Evolutionary conservation across 2,797 vertebrate genomes (phyloP).

Genomic region (Rhabdomys pumilio): DNA sequence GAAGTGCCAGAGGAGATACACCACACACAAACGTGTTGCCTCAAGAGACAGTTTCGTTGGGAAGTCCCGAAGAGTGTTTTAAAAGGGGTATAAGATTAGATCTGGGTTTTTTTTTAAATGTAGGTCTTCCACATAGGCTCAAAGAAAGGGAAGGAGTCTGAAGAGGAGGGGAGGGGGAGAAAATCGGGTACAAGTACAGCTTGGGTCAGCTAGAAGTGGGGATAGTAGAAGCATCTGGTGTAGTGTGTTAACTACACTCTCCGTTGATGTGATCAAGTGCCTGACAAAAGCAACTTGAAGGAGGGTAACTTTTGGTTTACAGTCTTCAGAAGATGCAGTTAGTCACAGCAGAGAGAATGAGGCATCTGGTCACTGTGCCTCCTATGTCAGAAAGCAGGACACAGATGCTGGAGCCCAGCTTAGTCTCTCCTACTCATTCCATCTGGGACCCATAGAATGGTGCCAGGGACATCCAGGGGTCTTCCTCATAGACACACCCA

Average conservation of each 20-base stretch:
- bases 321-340: neutral
- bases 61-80: slow-evolving; percentile 42
- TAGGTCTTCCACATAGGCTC: neutral
- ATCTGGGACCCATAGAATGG: neutral
- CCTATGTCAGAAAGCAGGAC: neutral
- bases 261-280: neutral
- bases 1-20: slow-evolving; percentile 15
- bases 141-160: neutral
- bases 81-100: neutral
- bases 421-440: neutral
- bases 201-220: rapidly evolving
- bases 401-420: neutral
- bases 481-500: neutral
- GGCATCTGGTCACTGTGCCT: neutral
- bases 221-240: too few relatives aligned
- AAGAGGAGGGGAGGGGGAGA: neutral
- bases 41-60: neutral
- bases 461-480: neutral
- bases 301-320: neutral
- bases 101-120: neutral
- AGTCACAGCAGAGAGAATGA: neutral
- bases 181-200: rapidly evolving
- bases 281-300: neutral
- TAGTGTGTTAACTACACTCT: neutral
- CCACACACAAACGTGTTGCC: slow-evolving; percentile 2